Conservation (phyloP, 2,113 vertebrate genomes). For the Amphiprion percula region DNA sequence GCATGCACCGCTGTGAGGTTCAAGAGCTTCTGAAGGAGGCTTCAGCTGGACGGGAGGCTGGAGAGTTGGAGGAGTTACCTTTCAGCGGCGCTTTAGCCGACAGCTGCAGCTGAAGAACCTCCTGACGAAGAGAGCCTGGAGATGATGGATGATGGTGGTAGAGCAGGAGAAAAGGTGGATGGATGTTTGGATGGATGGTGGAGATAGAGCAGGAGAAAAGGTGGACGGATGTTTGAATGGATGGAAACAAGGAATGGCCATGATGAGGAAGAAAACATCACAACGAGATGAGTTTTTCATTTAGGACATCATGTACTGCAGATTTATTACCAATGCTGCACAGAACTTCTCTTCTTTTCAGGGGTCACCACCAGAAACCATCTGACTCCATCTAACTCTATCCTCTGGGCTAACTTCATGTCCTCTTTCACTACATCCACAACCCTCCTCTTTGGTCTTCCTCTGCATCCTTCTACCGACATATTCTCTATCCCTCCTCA, state of each 20-base stretch:
- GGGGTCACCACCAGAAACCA: too few relatives aligned
- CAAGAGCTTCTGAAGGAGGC: constrained; percentile 2
- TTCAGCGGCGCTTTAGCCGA: constrained; percentile 80
- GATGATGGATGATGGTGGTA: constrained; percentile 25
- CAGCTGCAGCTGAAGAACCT: constrained; percentile 87
- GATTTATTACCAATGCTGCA: neutral
- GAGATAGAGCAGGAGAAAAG: neutral
- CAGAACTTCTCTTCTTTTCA: too few relatives aligned
- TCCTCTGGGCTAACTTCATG: too few relatives aligned
- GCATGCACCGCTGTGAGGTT: constrained; percentile 20
- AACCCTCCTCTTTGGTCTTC: too few relatives aligned
- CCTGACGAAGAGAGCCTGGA: constrained; percentile 86
- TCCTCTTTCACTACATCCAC: neutral
- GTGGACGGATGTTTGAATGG: neutral
- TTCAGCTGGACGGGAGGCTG: neutral
- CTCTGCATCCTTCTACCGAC: too few relatives aligned
- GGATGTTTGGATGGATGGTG: constrained; percentile 14
- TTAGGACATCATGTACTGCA: neutral
- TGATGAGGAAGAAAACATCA: constrained; percentile 35
- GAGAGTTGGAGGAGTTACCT: constrained; percentile 75
- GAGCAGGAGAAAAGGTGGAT: neutral
- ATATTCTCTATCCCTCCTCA: too few relatives aligned
- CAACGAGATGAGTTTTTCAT: constrained; percentile 1
- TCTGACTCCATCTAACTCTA: too few relatives aligned
- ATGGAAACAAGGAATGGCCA: constrained; percentile 9